Evolutionary conservation across 2,113 vertebrate genomes (phyloP).

Genomic region (Sprattus sprattus): DNA sequence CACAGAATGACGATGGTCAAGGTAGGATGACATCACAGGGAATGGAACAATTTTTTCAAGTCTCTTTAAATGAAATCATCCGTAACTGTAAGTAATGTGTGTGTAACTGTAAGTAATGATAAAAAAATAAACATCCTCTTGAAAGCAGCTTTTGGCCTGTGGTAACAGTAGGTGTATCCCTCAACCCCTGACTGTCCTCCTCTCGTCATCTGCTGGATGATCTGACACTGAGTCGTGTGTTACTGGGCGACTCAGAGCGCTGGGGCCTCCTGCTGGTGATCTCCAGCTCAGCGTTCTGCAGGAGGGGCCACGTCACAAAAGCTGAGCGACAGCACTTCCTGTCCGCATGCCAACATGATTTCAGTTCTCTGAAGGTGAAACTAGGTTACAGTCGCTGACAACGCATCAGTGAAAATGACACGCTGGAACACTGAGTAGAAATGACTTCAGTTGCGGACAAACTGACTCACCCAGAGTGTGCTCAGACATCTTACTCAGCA

Average conservation of each 20-base stretch:
- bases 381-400: neutral
- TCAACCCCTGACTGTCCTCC: neutral
- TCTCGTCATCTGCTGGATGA: neutral
- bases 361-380: neutral
- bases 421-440: neutral
- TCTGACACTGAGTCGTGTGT: neutral
- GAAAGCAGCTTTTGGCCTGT: neutral
- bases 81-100: neutral
- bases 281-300: neutral
- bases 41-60: neutral
- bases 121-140: neutral
- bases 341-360: neutral
- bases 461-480: conserved; percentile 51
- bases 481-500: conserved; percentile 46
- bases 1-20: neutral
- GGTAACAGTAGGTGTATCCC: neutral
- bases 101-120: neutral
- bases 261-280: neutral
- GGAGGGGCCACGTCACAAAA: neutral
- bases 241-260: neutral
- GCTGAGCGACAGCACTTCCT: neutral
- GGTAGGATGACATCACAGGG: neutral
- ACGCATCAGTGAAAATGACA: neutral
- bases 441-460: neutral
- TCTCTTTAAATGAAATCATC: neutral